Evolutionary conservation across 2,888 invertebrate species (phyloP).

Genomic region (Hypolimnas misippus): DNA sequence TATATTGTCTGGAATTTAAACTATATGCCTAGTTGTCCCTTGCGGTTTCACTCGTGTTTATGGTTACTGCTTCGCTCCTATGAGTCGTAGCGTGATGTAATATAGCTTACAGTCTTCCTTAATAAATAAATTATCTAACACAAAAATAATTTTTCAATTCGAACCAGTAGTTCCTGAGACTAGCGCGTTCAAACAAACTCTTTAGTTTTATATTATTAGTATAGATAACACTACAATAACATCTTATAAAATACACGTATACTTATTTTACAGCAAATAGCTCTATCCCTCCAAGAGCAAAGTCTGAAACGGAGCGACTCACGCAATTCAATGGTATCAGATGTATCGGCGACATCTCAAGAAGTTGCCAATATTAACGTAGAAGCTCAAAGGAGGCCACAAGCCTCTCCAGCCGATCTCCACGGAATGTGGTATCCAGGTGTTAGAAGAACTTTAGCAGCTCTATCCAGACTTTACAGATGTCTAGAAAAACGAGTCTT

Average conservation of each 20-base stretch:
- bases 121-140: too few relatives aligned
- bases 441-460: slow-evolving; percentile 96
- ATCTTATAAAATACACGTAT: not conserved
- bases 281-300: slow-evolving; percentile 85
- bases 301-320: slow-evolving; percentile 86
- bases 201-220: too few relatives aligned
- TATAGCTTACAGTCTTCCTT: too few relatives aligned
- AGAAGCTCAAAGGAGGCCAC: slow-evolving; percentile 65
- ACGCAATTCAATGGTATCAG: slow-evolving; percentile 87
- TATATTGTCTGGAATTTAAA: too few relatives aligned
- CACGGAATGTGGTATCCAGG: slow-evolving; percentile 99
- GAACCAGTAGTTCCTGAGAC: too few relatives aligned
- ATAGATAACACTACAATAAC: not conserved
- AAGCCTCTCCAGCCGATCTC: slow-evolving; percentile 95
- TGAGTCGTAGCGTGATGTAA: too few relatives aligned
- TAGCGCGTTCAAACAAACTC: too few relatives aligned
- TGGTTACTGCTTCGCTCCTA: too few relatives aligned
- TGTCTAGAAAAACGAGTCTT: slow-evolving; percentile 98
- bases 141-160: too few relatives aligned
- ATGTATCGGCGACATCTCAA: slow-evolving; percentile 87
- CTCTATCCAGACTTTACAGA: slow-evolving; percentile 92
- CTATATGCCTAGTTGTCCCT: too few relatives aligned
- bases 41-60: too few relatives aligned
- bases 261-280: slow-evolving; percentile 82
- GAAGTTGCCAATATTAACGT: slow-evolving; percentile 88